Evolutionary conservation across 2,888 invertebrate species (phyloP), one percentile per base, ranked within the genome.

Genomic region (Rotaria socialis): DNA sequence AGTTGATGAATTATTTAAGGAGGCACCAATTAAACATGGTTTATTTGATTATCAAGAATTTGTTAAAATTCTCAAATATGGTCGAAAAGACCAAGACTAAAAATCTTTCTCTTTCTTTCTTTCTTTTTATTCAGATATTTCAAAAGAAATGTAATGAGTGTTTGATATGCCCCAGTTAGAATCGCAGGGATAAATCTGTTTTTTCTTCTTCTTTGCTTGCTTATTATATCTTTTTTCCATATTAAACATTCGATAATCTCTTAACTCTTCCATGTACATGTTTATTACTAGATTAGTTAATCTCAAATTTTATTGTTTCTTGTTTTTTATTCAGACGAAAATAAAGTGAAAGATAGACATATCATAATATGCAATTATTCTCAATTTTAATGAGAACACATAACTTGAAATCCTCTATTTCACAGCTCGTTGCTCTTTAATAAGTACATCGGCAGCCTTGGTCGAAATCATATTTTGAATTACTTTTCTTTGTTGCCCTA

Each of bases 31-130:
- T 89, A 95, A 96, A 89, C 92, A 93, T 88, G 95, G 95, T 0
- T 93, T 96, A 91, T 99, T 99, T 91, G 96, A 99, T 92, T 99
- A 99, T 90, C 94, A 96, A 85, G 98, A 98, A 93, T 99, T 99
- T 91, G 99, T 98, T 60, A 94, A 97, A 90, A 99, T 99, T 90
- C 93, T 99, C 89, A 99, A 99, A 91, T 98, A 99, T 89, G 99
- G 99, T 85, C 98, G 97, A 90, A 86, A 86, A 74, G 80, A 80
- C 35, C 80, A 80, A 80, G 80, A 80, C 47, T 80, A 80, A 52
- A 52, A 52, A 16, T 4, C 4, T 16, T 52, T 14, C 16, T 3
- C 14, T 52, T 52, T 52, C 52, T 50, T 52, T 52, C 52, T 50
- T 50, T 50, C 14, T 67, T 67, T 41, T 67, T 16, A 67, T 67